Evolutionary conservation across 2,888 invertebrate genomes (phyloP).

Genomic region (Dione juno): DNA sequence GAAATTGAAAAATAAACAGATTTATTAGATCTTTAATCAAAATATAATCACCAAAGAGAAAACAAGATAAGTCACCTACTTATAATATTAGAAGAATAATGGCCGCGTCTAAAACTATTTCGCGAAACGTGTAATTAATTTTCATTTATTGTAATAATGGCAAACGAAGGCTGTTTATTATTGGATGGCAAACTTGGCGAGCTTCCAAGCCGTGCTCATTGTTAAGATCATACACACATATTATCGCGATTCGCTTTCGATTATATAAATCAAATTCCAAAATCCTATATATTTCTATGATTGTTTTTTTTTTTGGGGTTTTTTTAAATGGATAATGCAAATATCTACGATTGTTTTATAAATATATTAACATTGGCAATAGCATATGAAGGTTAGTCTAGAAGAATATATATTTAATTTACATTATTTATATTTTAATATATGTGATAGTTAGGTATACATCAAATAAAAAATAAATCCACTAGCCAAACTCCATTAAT

Average conservation of each 20-base stretch:
- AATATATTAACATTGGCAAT: neutral
- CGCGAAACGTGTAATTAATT: slow-evolving; percentile 46
- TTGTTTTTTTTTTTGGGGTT: neutral
- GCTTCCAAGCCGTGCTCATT: slow-evolving; percentile 52
- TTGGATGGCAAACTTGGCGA: slow-evolving; percentile 52
- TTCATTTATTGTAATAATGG: slow-evolving; percentile 52
- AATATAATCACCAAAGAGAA: slow-evolving; percentile 25
- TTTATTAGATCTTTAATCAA: slow-evolving; percentile 17
- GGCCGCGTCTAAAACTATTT: slow-evolving; percentile 37
- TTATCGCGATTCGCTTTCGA: no score
- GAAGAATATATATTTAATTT: no score
- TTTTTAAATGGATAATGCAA: neutral
- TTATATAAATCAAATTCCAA: slow-evolving; percentile 49
- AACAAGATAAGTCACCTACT: slow-evolving; percentile 20
- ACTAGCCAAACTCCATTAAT: no score
- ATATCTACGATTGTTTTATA: neutral
- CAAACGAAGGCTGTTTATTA: slow-evolving; percentile 52
- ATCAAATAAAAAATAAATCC: no score
- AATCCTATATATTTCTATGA: neutral
- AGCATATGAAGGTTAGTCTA: neutral
- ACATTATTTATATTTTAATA: no score
- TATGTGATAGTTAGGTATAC: no score
- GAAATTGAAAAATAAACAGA: slow-evolving; percentile 7
- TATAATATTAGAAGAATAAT: slow-evolving; percentile 32
- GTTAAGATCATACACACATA: slow-evolving; percentile 52